A percentile compares a stretch with the other conserved stretches of the same genome.
phyloP scores from a whole-genome alignment of 2,113 vertebrate species.

The Labrus mixtus region DNA sequence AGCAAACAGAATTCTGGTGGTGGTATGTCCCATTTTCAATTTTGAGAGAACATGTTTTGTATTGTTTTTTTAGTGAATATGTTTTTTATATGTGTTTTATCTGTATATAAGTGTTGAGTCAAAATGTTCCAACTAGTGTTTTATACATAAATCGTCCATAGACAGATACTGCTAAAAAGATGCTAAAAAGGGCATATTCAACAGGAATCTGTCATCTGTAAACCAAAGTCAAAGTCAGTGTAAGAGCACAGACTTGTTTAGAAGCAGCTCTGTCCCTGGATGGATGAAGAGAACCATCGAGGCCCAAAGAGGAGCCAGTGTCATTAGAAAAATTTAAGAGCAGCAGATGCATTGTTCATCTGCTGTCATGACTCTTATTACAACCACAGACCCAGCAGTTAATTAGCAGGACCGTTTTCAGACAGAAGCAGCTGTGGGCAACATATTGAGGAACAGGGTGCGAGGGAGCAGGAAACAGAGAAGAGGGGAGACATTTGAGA shows the following conservation, averaged over 20 bases:
- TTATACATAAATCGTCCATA: neutral
- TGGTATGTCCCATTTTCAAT: no score
- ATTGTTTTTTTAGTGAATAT: no score
- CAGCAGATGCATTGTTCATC: slow-evolving; percentile 80
- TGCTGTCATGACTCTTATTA: slow-evolving; percentile 78
- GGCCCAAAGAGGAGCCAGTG: slow-evolving; percentile 52
- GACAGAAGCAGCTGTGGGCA: slow-evolving; percentile 79
- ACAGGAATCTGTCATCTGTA: slow-evolving; percentile 15
- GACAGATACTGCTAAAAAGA: neutral
- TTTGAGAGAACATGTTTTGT: no score
- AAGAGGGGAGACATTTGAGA: slow-evolving; percentile 43
- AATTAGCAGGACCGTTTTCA: slow-evolving; percentile 82
- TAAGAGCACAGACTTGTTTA: slow-evolving; percentile 11
- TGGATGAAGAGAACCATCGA: slow-evolving; percentile 11
- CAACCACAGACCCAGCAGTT: slow-evolving; percentile 72
- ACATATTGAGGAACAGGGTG: slow-evolving; percentile 77
- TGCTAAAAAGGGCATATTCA: slow-evolving; percentile 5
- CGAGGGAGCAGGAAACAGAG: slow-evolving; percentile 51
- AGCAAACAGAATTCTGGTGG: no score
- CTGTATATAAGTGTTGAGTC: no score
- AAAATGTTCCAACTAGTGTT: no score
- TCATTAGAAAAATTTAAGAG: slow-evolving; percentile 68
- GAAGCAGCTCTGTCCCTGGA: slow-evolving; percentile 27
- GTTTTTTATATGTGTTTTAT: no score
- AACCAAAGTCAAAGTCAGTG: slow-evolving; percentile 45